Percentiles rank a stretch among this genome's conserved stretches.
Conservation (phyloP, 2,797 vertebrate species). For the Crotalus adamanteus region DNA sequence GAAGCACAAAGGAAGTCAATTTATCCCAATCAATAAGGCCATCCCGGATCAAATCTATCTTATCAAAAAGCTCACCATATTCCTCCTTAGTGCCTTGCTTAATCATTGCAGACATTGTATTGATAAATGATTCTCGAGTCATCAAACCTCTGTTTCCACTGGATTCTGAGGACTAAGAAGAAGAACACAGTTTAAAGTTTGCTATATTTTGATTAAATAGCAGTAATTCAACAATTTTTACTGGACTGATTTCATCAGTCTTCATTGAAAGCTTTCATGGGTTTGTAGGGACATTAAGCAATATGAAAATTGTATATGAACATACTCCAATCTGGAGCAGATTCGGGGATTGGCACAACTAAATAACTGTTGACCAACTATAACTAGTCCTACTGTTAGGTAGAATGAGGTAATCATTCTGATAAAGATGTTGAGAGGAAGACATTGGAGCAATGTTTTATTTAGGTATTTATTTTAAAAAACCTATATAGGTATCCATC, state of each 20-base stretch:
- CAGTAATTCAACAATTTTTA: neutral
- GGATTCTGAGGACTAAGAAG: slow-evolving; percentile 51
- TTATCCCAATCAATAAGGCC: slow-evolving; percentile 76
- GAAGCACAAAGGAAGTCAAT: slow-evolving; percentile 78
- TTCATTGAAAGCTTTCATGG: neutral
- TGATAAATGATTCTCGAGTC: slow-evolving; percentile 72
- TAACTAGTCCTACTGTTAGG: neutral
- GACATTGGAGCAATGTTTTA: neutral
- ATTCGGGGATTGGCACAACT: neutral
- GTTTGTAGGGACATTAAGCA: neutral
- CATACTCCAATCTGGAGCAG: neutral
- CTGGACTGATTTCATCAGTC: neutral
- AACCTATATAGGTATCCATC: neutral
- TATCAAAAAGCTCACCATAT: slow-evolving; percentile 81
- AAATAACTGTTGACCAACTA: neutral
- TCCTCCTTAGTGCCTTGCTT: slow-evolving; percentile 74
- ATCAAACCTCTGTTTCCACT: slow-evolving; percentile 65
- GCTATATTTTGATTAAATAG: too few relatives aligned
- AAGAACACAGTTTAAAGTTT: neutral
- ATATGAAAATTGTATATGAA: neutral
- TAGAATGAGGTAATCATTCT: neutral
- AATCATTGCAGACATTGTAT: slow-evolving; percentile 65
- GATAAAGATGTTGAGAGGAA: neutral
- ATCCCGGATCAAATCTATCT: slow-evolving; percentile 72
- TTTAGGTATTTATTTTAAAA: neutral